phyloP scores from a whole-genome alignment of 2,113 vertebrate species.

The Castor canadensis region DNA sequence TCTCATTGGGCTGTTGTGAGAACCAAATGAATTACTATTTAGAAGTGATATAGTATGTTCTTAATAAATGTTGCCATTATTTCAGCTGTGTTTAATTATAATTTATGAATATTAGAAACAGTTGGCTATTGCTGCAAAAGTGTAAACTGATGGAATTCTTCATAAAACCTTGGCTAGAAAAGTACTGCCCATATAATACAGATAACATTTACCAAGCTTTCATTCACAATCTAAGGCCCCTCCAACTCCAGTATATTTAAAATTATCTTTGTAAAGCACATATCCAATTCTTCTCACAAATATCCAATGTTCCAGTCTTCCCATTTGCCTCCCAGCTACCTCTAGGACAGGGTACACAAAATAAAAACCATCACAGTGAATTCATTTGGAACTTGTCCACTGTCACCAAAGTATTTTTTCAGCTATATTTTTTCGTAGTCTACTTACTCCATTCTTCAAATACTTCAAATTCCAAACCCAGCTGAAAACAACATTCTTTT shows the following conservation, averaged over 20 bases:
- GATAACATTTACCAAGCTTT: not conserved
- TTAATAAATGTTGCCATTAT: not conserved
- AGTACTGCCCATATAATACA: not conserved
- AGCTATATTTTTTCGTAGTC: not conserved
- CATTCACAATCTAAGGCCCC: not conserved
- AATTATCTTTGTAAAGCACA: not conserved
- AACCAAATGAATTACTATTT: not conserved
- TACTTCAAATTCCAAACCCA: not conserved
- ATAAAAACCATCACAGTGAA: not conserved
- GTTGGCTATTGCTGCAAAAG: not conserved
- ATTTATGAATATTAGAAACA: not conserved
- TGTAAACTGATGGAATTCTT: not conserved
- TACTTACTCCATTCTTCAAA: conserved; percentile 56
- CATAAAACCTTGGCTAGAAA: not conserved
- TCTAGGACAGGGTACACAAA: not conserved
- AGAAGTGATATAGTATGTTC: not conserved
- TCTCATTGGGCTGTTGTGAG: not conserved
- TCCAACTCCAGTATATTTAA: not conserved
- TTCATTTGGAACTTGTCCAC: not conserved
- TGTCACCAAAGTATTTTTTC: not conserved
- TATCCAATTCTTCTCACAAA: not conserved
- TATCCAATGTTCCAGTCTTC: not conserved
- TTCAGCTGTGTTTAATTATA: not conserved
- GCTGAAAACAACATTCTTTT: not conserved
- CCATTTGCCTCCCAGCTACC: not conserved